Evolutionary conservation across 2,888 invertebrate species (phyloP).

Genomic region (Spodoptera picta): DNA sequence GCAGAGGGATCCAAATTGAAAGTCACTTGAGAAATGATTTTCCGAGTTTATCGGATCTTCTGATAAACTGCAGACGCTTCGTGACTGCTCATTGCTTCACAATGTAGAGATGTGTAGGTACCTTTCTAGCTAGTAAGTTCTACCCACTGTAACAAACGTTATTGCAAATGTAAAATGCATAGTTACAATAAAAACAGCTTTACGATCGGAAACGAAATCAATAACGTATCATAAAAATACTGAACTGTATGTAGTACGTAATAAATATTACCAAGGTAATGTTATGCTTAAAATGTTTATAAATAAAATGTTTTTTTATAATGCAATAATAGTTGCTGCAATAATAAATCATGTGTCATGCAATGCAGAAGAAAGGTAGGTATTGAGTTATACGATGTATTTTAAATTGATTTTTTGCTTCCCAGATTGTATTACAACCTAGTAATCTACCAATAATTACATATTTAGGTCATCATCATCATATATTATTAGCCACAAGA

Average conservation of each 20-base stretch:
- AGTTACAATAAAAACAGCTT: constrained; percentile 5
- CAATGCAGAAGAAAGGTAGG: constrained; percentile 16
- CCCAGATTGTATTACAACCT: not conserved
- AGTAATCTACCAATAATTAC: not conserved
- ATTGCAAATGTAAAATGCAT: no score
- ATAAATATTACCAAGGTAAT: constrained; percentile 14
- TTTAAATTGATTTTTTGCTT: no score
- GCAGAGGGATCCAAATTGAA: constrained; percentile 65
- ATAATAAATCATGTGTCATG: constrained; percentile 8
- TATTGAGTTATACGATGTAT: not conserved
- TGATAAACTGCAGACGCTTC: constrained; percentile 45
- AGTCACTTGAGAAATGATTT: constrained; percentile 72
- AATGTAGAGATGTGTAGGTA: constrained; percentile 3
- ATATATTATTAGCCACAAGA: no score
- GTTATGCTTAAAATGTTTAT: constrained; percentile 29
- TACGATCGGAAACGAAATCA: constrained; percentile 24
- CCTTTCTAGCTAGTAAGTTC: not conserved
- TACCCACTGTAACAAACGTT: no score
- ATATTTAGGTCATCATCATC: no score
- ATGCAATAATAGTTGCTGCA: constrained; percentile 16
- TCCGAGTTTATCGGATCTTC: constrained; percentile 56
- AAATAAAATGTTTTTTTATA: constrained; percentile 20
- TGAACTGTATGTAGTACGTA: no score
- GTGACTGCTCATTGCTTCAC: constrained; percentile 40
- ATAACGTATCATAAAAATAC: constrained; percentile 12